phyloP scores from a whole-genome alignment of 2,888 invertebrate species.

The Idaea straminata region DNA sequence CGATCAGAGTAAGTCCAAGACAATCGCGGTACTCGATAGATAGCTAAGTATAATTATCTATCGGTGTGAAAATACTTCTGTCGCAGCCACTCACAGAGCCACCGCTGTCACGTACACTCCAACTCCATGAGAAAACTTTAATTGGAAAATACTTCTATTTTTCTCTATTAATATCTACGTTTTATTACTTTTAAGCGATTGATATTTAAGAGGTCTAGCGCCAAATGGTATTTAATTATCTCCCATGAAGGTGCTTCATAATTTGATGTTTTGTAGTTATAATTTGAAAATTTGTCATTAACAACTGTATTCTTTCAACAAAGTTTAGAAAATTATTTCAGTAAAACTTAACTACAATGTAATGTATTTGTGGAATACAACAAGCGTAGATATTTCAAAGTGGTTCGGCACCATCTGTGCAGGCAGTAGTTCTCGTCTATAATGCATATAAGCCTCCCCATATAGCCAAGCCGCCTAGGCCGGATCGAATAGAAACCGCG shows the following conservation, averaged over 20 bases:
- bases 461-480: slow-evolving; percentile 35
- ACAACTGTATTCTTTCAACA: too few relatives aligned
- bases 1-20: slow-evolving; percentile 10
- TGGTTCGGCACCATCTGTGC: slow-evolving; percentile 32
- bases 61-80: slow-evolving; percentile 1
- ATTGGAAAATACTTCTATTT: slow-evolving; percentile 54
- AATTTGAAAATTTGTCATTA: too few relatives aligned
- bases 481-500: slow-evolving; percentile 46
- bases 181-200: slow-evolving; percentile 1
- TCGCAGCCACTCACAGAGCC: slow-evolving; percentile 17
- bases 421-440: slow-evolving; percentile 33
- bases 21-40: not conserved
- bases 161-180: slow-evolving; percentile 7
- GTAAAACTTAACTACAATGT: slow-evolving; percentile 1
- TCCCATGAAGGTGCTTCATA: too few relatives aligned
- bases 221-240: too few relatives aligned
- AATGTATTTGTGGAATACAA: slow-evolving; percentile 8
- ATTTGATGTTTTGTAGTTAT: too few relatives aligned
- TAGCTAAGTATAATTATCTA: not conserved
- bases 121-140: slow-evolving; percentile 61
- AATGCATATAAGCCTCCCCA: slow-evolving; percentile 46
- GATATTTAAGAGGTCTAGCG: too few relatives aligned
- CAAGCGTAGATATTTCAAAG: slow-evolving; percentile 26
- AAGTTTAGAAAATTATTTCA: not conserved
- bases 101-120: slow-evolving; percentile 29